These are phyloP conservation scores for Anguilla rostrata DNA, from an alignment of 2,113 vertebrate genomes.

Conservation along the genomic window DNA sequence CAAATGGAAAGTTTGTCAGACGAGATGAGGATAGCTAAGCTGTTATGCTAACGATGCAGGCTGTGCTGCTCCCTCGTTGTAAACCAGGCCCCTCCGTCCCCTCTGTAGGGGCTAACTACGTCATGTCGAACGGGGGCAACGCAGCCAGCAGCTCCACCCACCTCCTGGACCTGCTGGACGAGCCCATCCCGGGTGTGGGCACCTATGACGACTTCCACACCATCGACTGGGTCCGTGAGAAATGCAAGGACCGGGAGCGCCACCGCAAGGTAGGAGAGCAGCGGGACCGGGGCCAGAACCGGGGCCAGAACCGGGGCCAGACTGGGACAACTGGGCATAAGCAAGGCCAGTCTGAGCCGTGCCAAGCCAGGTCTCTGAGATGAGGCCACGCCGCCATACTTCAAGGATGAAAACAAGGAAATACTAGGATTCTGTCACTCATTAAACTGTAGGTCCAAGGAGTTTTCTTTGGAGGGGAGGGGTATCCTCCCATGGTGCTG, in stretches of 20 bases:
- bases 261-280: slow-evolving; percentile 83
- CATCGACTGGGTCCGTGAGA: slow-evolving; percentile 97
- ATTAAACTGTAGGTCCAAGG: no score
- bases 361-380: neutral
- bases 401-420: no score
- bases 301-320: neutral
- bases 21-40: neutral
- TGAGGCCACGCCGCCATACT: no score
- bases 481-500: no score
- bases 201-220: slow-evolving; percentile 99
- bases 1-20: neutral
- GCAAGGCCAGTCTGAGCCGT: neutral
- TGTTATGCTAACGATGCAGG: neutral
- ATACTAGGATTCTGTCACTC: no score
- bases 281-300: neutral
- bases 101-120: slow-evolving; percentile 86
- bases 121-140: slow-evolving; percentile 93
- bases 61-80: neutral
- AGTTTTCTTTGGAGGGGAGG: no score
- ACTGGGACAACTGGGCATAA: neutral
- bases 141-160: slow-evolving; percentile 91
- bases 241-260: slow-evolving; percentile 95
- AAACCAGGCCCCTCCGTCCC: slow-evolving; percentile 21
- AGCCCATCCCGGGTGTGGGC: slow-evolving; percentile 96
- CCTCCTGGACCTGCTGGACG: slow-evolving; percentile 93